phyloP scores from a whole-genome alignment of 2,888 invertebrate species.

The Limulus polyphemus region DNA sequence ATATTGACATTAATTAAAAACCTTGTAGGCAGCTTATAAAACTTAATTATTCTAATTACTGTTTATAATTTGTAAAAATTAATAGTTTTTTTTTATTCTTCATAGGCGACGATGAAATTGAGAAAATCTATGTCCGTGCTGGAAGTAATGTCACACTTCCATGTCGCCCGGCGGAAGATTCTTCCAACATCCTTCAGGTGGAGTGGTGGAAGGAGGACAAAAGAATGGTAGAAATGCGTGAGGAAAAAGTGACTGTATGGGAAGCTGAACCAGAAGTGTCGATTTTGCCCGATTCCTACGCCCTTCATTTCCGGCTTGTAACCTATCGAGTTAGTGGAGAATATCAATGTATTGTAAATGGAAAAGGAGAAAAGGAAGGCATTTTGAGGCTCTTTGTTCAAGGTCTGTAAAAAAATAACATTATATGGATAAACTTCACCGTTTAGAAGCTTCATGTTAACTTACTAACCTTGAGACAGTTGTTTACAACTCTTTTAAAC shows the following conservation, averaged over 20 bases:
- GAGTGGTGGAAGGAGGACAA: slow-evolving; percentile 26
- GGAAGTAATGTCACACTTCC: slow-evolving; percentile 23
- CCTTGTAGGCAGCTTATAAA: no score
- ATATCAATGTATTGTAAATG: slow-evolving; percentile 24
- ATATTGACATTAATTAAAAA: no score
- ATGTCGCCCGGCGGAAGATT: slow-evolving; percentile 12
- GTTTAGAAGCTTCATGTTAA: no score
- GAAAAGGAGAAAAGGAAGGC: slow-evolving; percentile 17
- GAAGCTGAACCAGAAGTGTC: slow-evolving; percentile 23
- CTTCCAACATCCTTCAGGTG: slow-evolving; percentile 12
- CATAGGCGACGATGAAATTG: neutral
- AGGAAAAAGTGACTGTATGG: slow-evolving; percentile 19
- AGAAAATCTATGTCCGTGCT: slow-evolving; percentile 19
- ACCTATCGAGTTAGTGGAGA: slow-evolving; percentile 23
- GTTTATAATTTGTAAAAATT: no score
- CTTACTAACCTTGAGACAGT: no score
- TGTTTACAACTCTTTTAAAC: no score
- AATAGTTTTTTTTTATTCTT: no score
- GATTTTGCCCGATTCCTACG: slow-evolving; percentile 21
- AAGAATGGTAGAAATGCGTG: slow-evolving; percentile 23
- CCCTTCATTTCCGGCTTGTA: slow-evolving; percentile 16
- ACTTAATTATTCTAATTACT: no score
- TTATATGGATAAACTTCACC: no score
- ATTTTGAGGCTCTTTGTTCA: slow-evolving; percentile 21
- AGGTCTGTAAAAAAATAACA: slow-evolving; percentile 12